These are phyloP conservation scores for Forbesichthys agassizii DNA, from an alignment of 2,113 vertebrate genomes.

Conservation along the genomic window DNA sequence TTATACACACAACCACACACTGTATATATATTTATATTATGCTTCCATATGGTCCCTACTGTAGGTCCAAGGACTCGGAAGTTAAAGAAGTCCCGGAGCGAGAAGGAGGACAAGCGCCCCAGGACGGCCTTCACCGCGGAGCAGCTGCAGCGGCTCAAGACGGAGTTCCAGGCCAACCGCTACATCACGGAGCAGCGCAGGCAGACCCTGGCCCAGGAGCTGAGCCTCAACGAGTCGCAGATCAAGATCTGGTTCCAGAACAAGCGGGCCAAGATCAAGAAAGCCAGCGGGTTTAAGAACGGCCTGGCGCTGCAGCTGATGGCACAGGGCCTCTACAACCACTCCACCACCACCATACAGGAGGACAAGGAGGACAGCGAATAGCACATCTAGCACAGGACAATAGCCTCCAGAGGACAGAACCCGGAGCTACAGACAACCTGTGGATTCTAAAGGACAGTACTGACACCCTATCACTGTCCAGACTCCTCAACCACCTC, in stretches of 20 bases:
- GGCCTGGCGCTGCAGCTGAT: slow-evolving; percentile 86
- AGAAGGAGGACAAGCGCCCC: slow-evolving; percentile 86
- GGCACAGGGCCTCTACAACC: slow-evolving; percentile 90
- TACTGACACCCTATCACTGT: too few species aligned
- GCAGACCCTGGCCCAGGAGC: slow-evolving; percentile 83
- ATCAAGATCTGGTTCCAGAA: slow-evolving; percentile 93
- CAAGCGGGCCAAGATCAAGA: slow-evolving; percentile 88
- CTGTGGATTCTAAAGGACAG: too few species aligned
- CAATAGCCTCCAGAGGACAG: too few species aligned
- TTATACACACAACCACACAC: neutral
- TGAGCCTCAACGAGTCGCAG: slow-evolving; percentile 86
- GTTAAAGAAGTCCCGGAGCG: slow-evolving; percentile 87
- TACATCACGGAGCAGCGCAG: slow-evolving; percentile 88
- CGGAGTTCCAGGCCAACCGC: slow-evolving; percentile 85
- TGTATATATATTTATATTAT: slow-evolving; percentile 64
- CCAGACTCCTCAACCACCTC: too few species aligned
- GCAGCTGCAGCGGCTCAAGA: slow-evolving; percentile 86
- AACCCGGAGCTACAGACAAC: too few species aligned
- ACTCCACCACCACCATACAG: slow-evolving; percentile 89
- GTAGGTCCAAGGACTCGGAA: slow-evolving; percentile 93
- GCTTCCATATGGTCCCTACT: slow-evolving; percentile 62
- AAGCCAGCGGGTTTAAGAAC: slow-evolving; percentile 84
- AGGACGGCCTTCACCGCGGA: slow-evolving; percentile 87
- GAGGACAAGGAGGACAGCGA: slow-evolving; percentile 90
- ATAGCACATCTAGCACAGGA: slow-evolving; percentile 45